Base-by-base conservation (phyloP, 53 echinoderm and acorn worm genomes). In the Glandiceps talaboti region DNA sequence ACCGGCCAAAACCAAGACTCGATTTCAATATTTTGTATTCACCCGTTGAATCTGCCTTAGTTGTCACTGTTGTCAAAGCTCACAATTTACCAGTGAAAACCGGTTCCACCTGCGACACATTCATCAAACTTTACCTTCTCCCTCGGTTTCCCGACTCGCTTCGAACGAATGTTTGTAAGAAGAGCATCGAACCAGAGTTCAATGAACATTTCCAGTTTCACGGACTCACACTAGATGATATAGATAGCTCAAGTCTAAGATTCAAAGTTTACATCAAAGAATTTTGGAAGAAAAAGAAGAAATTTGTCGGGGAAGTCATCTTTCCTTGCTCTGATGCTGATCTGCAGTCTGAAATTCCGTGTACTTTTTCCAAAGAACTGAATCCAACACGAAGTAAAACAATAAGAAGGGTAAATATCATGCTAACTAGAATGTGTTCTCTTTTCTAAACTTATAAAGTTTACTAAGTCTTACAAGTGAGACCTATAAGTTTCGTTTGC, bases 181-280 rank as follows among this genome's bases (percentile, higher is more conserved):
- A 80, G 31, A 76, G 83, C 33, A 77, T 87, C 73, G 83, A 87
- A 32, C 87, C 87, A 0, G 33, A 79, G 31, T 87, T 80, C 77
- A 80, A 83, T 33, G 87, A 87, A n/a, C 83, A 79, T 14, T 83
- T 87, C 73, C 87, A 87, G 73, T 87, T 87, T 77, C 76, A 80
- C 29, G 80, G 80, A 64, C 31, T 87, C 1, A 76, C 73, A 25
- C n/a, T 83, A 14, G 76, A 75, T 1, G 87, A 87, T 73, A 83
- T 79, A 6, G 64, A 45, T 20, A 45, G 20, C 6, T 1, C 83
- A 80, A 73, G 74, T 33, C 84, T 84, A 25, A 84, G 76, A 79
- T 73, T 84, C 1, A 84, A 84, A n/a, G 74, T 84, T 28, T 84
- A 84, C 79, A 79, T 79, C 73, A 31, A 32, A 74, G 84, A 84